Evolutionary conservation across 2,888 invertebrate species (phyloP), one percentile per base, ranked within the genome.

Genomic region (Drosophila flavopinicola): DNA sequence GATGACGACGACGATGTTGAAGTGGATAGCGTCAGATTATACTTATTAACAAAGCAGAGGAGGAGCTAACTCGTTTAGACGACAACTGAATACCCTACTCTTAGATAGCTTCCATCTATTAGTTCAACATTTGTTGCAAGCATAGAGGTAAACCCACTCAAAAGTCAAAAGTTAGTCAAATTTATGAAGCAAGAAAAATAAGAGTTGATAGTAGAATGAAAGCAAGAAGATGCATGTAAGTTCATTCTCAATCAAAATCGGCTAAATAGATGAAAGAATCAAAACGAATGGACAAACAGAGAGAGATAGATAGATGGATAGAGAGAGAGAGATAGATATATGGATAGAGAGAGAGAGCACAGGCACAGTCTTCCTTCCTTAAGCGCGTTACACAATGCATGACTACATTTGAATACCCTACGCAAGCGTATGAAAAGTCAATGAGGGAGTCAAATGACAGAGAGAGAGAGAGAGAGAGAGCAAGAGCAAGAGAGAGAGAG

Each of bases 21-120:
- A 64, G 68, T 68, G 63, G 45, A 63, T 59, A 61, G 54, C 39
- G 25, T 47, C 56, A 45, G 76, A 82, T 66, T 75, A 72, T 60
- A 61, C 54, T 61, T 72, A 72, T 69, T 75, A 63, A 66, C 33
- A 42, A 32, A 59, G 48, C 29, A 45, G 24, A 42, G 9, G 27
- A 33, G 32, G 10, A 30, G 10, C 17, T 6, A 3, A 1, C 17
- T 20, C 9, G 4, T 17, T 17, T 0, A 11, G 2, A 1, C 42
- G 17, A 44, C 35, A 7, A 6, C 1, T 6, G 3, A 15, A 67
- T 57, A 41, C 70, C 3, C 70, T 70, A 3, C 6, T 6, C 13
- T 32, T 3, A 11, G n/a, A 4, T 20, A 20, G n/a, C n/a, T n/a
- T n/a, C n/a, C n/a, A n/a, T n/a, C n/a, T n/a, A n/a, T n/a, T n/a